Evolutionary conservation across 2,113 vertebrate genomes (phyloP), one percentile per base, ranked within the genome.

Genomic region (Clarias gariepinus): DNA sequence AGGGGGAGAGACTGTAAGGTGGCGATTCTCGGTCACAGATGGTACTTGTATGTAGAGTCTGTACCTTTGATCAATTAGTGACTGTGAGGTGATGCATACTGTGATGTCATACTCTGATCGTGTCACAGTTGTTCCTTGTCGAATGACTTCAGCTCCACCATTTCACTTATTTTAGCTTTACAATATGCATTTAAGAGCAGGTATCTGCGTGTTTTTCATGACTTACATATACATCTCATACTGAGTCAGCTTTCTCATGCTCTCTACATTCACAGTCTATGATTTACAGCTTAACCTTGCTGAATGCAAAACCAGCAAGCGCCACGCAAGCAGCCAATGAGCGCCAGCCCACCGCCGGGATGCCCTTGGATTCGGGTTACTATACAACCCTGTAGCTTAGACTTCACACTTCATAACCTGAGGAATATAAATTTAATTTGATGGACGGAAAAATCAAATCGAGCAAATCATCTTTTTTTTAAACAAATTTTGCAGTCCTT

Each of bases 241-340:
- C 25, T 47, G 41, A 0, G 41, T 53, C 25, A 7, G 2, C 23
- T 2, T 36, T 76, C 55, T 61, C 58, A 10, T 12, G 28, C 73
- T 21, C 28, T 36, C 57, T 2, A 61, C 30, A n/a, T 66, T 77
- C 25, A 77, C 71, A 16, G 30, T 18, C 74, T 79, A 76, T 5
- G 61, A 84, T 57, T 76, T 79, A 68, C 78, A 69, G 73, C 7
- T 10, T 60, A 58, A 60, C 53, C 73, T 61, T 9, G 58, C 60
- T 85, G 73, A 77, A 66, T 80, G 78, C 78, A 33, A 57, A 78
- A 79, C 15, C 15, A 61, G 11, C 9, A 19, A 64, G 73, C 73
- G 33, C 53, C 53, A 1, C 11, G 61, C 61, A 55, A 55, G 21
- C 84, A 57, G 61, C 76, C 74, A 79, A 68, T 79, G 61, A 66